Evolutionary conservation across 2,113 vertebrate genomes (phyloP).

Genomic region (Bambusicola thoracicus): DNA sequence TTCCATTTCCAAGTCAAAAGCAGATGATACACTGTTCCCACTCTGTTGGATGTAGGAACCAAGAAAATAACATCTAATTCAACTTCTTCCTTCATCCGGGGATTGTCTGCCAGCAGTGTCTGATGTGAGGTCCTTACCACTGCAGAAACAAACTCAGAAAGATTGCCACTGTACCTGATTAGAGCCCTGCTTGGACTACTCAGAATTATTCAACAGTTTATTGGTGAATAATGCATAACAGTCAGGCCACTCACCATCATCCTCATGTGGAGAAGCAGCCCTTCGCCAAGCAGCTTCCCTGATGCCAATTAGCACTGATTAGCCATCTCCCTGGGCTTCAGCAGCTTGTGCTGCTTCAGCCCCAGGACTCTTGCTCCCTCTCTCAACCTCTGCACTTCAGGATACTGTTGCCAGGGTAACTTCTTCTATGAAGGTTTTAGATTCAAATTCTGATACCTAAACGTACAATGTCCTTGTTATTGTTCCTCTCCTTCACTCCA

Average conservation of each 20-base stretch:
- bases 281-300: background rate
- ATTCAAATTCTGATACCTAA: background rate
- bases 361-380: background rate
- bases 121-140: background rate
- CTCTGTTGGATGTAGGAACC: background rate
- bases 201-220: background rate
- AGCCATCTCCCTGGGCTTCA: background rate
- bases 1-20: background rate
- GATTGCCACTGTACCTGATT: background rate
- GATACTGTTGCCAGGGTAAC: background rate
- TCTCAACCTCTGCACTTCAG: background rate
- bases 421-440: background rate
- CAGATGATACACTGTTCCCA: background rate
- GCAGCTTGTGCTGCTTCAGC: background rate
- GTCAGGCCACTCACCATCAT: background rate
- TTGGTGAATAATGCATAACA: background rate
- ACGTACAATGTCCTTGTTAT: background rate
- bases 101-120: background rate
- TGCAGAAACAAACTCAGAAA: background rate
- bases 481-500: background rate
- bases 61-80: background rate
- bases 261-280: background rate
- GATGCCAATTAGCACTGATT: background rate
- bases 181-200: background rate
- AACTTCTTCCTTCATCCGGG: background rate